Percentiles rank a stretch among this genome's conserved stretches.
phyloP scores from a whole-genome alignment of 2,113 vertebrate genomes.

The Anarrhichthys ocellatus region DNA sequence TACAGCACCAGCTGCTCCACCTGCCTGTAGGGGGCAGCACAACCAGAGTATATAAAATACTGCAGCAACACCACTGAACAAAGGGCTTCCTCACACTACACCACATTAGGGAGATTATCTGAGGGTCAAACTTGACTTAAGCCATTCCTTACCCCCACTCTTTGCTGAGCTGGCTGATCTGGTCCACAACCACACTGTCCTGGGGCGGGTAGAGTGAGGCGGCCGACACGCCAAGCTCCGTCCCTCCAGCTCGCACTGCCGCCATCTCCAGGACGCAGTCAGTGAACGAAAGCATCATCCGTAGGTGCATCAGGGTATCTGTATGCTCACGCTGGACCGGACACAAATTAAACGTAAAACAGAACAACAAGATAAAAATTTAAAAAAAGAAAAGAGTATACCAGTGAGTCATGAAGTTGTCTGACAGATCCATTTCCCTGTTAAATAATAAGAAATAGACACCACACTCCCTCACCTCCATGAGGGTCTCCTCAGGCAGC shows the following conservation, averaged over 20 bases:
- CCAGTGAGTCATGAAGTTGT: not conserved
- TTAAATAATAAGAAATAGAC: not conserved
- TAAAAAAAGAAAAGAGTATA: not conserved
- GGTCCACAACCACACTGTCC: slow-evolving; percentile 95
- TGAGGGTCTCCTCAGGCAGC: slow-evolving; percentile 96
- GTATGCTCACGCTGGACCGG: slow-evolving; percentile 92
- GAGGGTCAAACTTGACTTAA: not conserved
- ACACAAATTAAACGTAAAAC: not conserved
- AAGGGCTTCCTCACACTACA: not conserved
- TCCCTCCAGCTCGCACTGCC: slow-evolving; percentile 85
- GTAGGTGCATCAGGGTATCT: slow-evolving; percentile 93
- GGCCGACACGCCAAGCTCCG: slow-evolving; percentile 87
- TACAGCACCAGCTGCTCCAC: slow-evolving; percentile 97
- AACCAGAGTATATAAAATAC: slow-evolving; percentile 12
- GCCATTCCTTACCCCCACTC: slow-evolving; percentile 91
- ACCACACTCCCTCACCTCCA: slow-evolving; percentile 88
- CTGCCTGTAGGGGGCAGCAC: slow-evolving; percentile 84
- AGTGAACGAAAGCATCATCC: slow-evolving; percentile 93
- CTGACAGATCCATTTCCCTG: not conserved
- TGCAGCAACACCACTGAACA: slow-evolving; percentile 18
- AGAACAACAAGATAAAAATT: not conserved
- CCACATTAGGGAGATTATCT: not conserved
- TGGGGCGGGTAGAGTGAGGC: slow-evolving; percentile 93
- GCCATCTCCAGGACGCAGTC: slow-evolving; percentile 97
- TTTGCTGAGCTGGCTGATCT: slow-evolving; percentile 97